Evolutionary conservation across 2,888 invertebrate species (phyloP).

Genomic region (Rhagonycha lutea): DNA sequence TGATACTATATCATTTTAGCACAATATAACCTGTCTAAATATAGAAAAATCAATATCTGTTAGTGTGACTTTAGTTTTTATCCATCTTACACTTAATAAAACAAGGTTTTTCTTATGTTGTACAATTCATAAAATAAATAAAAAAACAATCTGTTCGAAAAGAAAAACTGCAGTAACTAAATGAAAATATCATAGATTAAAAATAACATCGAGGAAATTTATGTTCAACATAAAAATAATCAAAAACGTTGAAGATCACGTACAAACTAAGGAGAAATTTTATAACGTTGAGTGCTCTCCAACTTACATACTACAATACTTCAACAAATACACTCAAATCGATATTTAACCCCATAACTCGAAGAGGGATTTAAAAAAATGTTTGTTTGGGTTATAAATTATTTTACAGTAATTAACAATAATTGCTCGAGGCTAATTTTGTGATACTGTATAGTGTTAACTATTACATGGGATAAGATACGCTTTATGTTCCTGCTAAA

Average conservation of each 20-base stretch:
- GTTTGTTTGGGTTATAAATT: background rate
- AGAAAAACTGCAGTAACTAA: background rate
- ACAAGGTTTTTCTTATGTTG: background rate
- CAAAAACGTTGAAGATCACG: background rate
- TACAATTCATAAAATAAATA: background rate
- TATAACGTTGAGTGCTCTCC: background rate
- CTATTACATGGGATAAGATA: background rate
- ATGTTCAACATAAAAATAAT: background rate
- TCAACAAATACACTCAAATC: background rate
- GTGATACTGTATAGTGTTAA: background rate
- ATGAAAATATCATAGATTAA: background rate
- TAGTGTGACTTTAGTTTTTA: conserved; percentile 13
- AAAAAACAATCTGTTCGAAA: background rate
- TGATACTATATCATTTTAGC: conserved; percentile 15
- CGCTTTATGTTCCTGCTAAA: background rate
- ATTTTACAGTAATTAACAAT: background rate
- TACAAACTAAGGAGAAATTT: background rate
- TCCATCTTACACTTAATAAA: conserved; percentile 10
- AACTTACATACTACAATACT: background rate
- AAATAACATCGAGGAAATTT: background rate
- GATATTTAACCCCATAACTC: background rate
- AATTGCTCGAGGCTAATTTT: background rate
- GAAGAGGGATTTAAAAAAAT: background rate
- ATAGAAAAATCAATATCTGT: conserved; percentile 13
- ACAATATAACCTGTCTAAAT: conserved; percentile 15